A percentile compares a stretch with the other conserved stretches of the same genome.
Conservation (phyloP, 2,888 invertebrate species). For the Elmis aenea region DNA sequence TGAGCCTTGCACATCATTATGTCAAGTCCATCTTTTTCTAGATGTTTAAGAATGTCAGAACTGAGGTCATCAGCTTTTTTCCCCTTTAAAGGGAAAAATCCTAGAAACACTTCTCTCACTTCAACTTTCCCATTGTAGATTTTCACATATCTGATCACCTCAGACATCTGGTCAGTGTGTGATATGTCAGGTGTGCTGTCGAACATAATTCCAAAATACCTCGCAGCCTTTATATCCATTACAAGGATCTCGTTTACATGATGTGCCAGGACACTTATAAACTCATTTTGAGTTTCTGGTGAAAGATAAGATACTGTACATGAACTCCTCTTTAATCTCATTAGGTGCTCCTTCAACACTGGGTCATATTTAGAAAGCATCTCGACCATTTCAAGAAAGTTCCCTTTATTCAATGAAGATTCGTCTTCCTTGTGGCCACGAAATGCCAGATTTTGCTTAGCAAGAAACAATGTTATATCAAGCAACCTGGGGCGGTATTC, state of each 20-base stretch:
- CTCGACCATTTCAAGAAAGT: constrained; percentile 2
- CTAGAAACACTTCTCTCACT: constrained; percentile 1
- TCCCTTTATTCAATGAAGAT: neutral
- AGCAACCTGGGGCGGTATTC: too few species aligned
- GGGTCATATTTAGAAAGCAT: neutral
- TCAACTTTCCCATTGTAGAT: neutral
- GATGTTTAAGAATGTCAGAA: too few species aligned
- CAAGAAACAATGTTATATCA: constrained; percentile 1
- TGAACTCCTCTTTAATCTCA: too few species aligned
- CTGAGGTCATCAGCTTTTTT: too few species aligned
- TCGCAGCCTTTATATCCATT: neutral
- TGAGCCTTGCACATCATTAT: constrained; percentile 1
- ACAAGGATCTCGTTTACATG: neutral
- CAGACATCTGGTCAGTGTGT: neutral
- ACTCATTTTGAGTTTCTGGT: neutral
- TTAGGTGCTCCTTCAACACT: too few species aligned
- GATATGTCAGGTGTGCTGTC: neutral
- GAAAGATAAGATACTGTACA: too few species aligned
- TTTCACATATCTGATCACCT: neutral
- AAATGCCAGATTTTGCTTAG: constrained; percentile 1
- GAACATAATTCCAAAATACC: constrained; percentile 1
- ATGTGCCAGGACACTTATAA: too few species aligned
- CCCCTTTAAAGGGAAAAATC: neutral
- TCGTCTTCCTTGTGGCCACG: neutral
- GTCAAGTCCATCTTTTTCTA: neutral